Evolutionary conservation across 2,113 vertebrate genomes (phyloP).

Genomic region (Equus przewalskii): DNA sequence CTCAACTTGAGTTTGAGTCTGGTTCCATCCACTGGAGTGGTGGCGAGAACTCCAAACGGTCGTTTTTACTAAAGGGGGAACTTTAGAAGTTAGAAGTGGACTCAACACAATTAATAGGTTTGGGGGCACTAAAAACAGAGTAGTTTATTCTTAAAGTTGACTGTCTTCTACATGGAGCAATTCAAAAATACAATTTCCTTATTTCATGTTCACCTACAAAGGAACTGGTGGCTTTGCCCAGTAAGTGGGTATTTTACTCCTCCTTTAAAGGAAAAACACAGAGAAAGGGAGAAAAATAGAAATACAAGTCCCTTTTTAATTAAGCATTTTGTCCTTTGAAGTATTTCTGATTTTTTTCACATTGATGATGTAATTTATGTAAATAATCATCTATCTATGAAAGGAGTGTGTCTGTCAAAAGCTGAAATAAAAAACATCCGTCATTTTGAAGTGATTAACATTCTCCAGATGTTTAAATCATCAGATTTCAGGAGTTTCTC

Average conservation of each 20-base stretch:
- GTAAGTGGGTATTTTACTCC: slow-evolving; percentile 57
- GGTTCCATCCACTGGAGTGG: background rate
- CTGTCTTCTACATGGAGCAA: accelerated
- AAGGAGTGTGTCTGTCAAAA: slow-evolving; percentile 92
- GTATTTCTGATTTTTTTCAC: slow-evolving; percentile 87
- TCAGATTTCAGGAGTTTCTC: slow-evolving; percentile 94
- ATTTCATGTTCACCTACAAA: background rate
- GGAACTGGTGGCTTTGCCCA: slow-evolving; percentile 43
- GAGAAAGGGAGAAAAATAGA: slow-evolving; percentile 78
- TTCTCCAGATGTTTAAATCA: slow-evolving; percentile 94
- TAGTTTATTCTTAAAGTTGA: slow-evolving; percentile 23
- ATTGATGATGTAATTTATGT: slow-evolving; percentile 93
- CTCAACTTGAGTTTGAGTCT: background rate
- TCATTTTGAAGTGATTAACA: slow-evolving; percentile 95
- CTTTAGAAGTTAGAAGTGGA: background rate
- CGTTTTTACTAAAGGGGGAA: background rate
- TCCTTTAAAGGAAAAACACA: slow-evolving; percentile 63
- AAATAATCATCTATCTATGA: slow-evolving; percentile 93
- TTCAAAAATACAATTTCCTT: slow-evolving; percentile 2
- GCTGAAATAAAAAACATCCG: slow-evolving; percentile 94
- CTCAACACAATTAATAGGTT: background rate
- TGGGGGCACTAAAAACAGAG: background rate
- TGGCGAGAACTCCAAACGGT: background rate
- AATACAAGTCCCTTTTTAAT: slow-evolving; percentile 89
- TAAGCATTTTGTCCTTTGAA: slow-evolving; percentile 88